Base-by-base conservation (phyloP, 2,888 invertebrate genomes). In the Limnephilus rhombicus region DNA sequence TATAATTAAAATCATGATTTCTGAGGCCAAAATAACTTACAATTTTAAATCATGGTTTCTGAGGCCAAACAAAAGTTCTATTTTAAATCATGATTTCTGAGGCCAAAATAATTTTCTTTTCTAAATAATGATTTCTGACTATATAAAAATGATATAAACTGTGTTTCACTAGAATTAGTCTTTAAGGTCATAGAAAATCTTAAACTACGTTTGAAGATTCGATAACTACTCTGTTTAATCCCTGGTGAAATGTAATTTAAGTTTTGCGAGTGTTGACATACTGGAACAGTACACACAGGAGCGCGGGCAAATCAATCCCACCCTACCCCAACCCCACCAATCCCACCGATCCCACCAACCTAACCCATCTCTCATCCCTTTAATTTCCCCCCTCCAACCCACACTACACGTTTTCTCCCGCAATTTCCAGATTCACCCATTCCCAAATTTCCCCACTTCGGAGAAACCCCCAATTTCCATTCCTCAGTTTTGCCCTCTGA, bases 251-350 rank as follows among this genome's bases (percentile, higher is more conserved):
- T 89, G 93, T 92, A 93, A 93, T 93, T 93, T 93, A 93, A 93
- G 93, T 93, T 93, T 91, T 85, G 89, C 92, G 90, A 85, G 92
- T 93, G 92, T 93, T 93, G 93, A 93, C 93, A 93, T 89, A 91
- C 91, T 89, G 91, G 89, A 45, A 68, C 68, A 68, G 91, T 85
- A 91, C 92, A 93, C 92, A 93, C 93, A 93, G 91, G 91, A 81
- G 34, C 90, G 85, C 87, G 88, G 80, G 80, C 80, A 80, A 89
- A 80, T 89, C 88, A 49, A 80, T 80, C 80, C 88, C 80, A 24
- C 80, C 31, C 34, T 80, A 80, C 80, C 88, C 80, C 87, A 31
- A 15, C 3, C 34, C 29, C 24, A 29, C 15, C 13, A 29, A 31
- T 18, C 31, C 82, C 29, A 3, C 81, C 37, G 9, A 31, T 18